Evolutionary conservation across 2,888 invertebrate species (phyloP).

Genomic region (Mesorhabditis sp.): DNA sequence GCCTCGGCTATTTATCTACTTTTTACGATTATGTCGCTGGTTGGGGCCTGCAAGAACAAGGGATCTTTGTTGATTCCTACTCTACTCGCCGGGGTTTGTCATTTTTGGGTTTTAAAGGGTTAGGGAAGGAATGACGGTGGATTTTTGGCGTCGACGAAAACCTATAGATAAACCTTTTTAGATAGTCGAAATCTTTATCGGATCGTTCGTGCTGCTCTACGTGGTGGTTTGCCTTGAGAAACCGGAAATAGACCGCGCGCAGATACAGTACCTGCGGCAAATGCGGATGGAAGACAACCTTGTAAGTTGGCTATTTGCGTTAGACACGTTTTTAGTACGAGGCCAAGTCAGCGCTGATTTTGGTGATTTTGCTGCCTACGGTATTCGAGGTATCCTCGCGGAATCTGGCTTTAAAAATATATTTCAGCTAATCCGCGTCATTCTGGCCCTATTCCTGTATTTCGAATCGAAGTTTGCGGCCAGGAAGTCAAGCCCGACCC

Average conservation of each 20-base stretch:
- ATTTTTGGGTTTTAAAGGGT: too few species aligned
- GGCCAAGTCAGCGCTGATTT: background rate
- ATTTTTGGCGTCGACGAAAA: too few species aligned
- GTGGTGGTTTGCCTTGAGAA: background rate
- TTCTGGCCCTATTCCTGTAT: background rate
- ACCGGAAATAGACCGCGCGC: too few species aligned
- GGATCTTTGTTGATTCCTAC: background rate
- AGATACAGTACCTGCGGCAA: too few species aligned
- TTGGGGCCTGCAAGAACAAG: background rate
- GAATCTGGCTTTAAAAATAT: background rate
- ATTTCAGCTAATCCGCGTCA: background rate
- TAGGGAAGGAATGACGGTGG: too few species aligned
- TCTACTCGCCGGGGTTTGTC: too few species aligned
- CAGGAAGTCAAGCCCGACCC: too few species aligned
- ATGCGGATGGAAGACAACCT: too few species aligned
- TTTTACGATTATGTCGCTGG: background rate
- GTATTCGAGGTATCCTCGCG: background rate
- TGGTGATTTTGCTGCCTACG: constrained; percentile 1
- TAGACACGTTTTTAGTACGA: too few species aligned
- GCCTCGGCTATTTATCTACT: background rate
- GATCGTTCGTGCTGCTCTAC: background rate
- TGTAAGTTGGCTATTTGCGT: too few species aligned
- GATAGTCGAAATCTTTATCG: too few species aligned
- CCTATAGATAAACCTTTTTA: too few species aligned
- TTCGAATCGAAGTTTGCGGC: background rate